Percentiles rank a stretch among this genome's conserved stretches.
phyloP scores from a whole-genome alignment of 1,140 invertebrate genomes.

The Pogonus chalceus region DNA sequence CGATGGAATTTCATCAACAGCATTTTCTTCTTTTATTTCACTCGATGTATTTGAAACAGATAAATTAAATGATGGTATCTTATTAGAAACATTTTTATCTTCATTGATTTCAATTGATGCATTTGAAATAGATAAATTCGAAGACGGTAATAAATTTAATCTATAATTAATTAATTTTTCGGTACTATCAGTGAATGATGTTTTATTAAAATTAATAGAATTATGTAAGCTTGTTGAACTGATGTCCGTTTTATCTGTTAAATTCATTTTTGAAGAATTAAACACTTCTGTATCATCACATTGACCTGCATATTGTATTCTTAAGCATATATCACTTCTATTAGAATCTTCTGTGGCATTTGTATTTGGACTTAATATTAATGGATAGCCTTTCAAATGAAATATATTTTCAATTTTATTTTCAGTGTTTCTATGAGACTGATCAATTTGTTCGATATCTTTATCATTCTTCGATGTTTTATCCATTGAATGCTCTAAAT shows the following conservation, averaged over 20 bases:
- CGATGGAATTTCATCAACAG: neutral
- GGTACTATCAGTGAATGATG: neutral
- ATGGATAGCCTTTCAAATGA: no score
- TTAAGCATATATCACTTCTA: neutral
- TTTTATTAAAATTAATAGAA: neutral
- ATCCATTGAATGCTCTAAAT: no score
- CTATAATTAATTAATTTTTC: constrained; percentile 1
- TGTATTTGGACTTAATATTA: no score
- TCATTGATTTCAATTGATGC: neutral
- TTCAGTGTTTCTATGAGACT: no score
- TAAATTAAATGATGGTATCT: neutral
- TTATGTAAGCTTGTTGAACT: neutral
- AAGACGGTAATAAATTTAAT: neutral
- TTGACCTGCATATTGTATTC: neutral
- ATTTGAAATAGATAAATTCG: no score
- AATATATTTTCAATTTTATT: no score
- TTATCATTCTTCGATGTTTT: no score
- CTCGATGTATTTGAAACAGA: neutral
- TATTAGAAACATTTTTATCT: neutral
- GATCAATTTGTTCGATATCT: no score
- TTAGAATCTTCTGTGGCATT: no score
- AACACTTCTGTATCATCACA: neutral
- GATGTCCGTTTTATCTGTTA: no score
- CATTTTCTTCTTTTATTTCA: neutral
- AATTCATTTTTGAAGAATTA: neutral